Evolutionary conservation across 2,797 vertebrate genomes (phyloP), one percentile per base, ranked within the genome.

Genomic region (Sparus aurata): DNA sequence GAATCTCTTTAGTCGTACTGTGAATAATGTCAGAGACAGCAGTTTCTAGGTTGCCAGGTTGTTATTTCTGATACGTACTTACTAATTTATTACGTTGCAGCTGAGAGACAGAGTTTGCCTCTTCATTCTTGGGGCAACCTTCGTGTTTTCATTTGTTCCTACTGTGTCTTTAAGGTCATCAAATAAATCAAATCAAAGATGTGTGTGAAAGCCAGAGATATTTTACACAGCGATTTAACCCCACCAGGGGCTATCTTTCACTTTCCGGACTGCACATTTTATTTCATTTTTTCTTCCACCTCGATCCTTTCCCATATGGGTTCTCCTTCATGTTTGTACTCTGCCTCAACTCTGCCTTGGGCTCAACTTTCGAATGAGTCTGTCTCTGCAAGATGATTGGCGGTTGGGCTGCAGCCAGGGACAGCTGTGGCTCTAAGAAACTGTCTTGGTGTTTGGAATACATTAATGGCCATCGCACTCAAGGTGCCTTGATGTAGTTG

Each of bases 291-390:
- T n/a, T n/a, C n/a, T 68, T 38, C 79, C 73, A 87, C 75, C 85
- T 73, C 13, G 12, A 38, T 77, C 71, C 75, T 71, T 77, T 83
- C 80, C 77, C 89, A 77, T 77, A 87, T 76, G 82, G 68, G 58
- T 78, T 83, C 84, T 78, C 80, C 82, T 90, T 85, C 86, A 90
- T 84, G 85, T 90, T 89, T 87, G 90, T 83, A 89, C 85, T 90
- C 66, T 84, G 78, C 77, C 84, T 91, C 87, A 88, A 84, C 88
- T 85, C 78, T 61, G 90, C 91, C 88, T 90, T 83, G 64, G 89
- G 86, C 88, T 86, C 86, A 86, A 82, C 80, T 89, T 76, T 85
- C 75, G 83, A 91, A 89, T 87, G 73, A 77, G 77, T 79, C 82
- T 88, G 81, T 90, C 75, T 79, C 80, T 70, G 70, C n/a, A 2